Base-by-base conservation (phyloP, 2,888 invertebrate genomes). In the Miltochrista miniata region DNA sequence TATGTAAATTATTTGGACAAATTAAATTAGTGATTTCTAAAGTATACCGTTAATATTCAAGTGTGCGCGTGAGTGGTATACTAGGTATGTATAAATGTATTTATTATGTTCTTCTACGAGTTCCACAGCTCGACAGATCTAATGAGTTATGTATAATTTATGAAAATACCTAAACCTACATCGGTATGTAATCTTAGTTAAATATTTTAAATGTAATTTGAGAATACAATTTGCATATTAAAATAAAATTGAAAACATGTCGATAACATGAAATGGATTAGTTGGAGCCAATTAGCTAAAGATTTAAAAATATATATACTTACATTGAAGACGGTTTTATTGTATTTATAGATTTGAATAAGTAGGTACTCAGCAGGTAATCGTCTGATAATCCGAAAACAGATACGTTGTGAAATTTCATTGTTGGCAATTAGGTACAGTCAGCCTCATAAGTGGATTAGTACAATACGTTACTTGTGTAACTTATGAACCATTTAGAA, bases 1-100 rank as follows among this genome's bases (percentile, higher is more conserved):
- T 65, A 72, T 65, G 62, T 59, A 68, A 70, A 65, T 65, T 41
- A 46, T 44, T 13, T 24, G 37, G 45, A 52, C 49, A 62, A 68
- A 71, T 68, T 59, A 60, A 68, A 60, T 64, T 56, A 51, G 38
- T 34, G n/a, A 58, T 36, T 46, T 30, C 36, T 29, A n/a, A 18
- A 30, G 7, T 45, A 40, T 54, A 53, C 64, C 53, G 58, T 61
- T 64, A 56, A 45, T 37, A 36, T 34, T 30, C 44, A 29, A 50
- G 48, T 15, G 44, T 18, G 31, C 49, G 37, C 37, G 37, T 48
- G 41, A 40, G 29, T 48, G 29, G 29, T 13, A 45, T 37, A 30
- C 18, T 5, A 24, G 18, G 18, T 5, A 2, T 24, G 18, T 35
- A 45, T 43, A 45, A 49, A 49, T 40, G 42, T 45, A 5, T 24